Evolutionary conservation across 92 coral and sea anemone genomes (phyloP), one percentile per base, ranked within the genome.

Genomic region (Siderastrea radians): DNA sequence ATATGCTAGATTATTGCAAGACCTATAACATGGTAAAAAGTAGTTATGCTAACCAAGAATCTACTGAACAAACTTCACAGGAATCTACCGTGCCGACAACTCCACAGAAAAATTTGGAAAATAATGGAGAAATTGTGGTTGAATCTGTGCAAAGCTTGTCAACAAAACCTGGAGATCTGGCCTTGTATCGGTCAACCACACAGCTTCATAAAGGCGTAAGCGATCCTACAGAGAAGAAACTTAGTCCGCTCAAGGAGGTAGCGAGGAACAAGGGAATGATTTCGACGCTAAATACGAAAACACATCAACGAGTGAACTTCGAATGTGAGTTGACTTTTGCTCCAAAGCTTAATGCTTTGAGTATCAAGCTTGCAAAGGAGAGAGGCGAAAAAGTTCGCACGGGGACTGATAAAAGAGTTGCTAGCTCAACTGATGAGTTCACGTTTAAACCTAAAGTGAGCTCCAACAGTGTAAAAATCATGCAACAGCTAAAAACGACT

Each of bases 401-500:
- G 5, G 74, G 66, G 12, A 64, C 92, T 14, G 94, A 80, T 49
- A 89, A 93, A 57, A 81, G 91, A 48, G 80, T 87, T 0, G 87
- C 90, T 15, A 88, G 83, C 46, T 82, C 93, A 15, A 82, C 70
- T 26, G 95, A 93, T 17, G 92, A 94, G 52, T 98, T 98, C 84
- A 98, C 99, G 3, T 98, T 98, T 81, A 96, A 95, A 78, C 99
- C 99, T 10, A 95, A 94, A 92, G 89, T 98, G 68, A 98, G 99
- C 88, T 90, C 94, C 14, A 96, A 96, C 69, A 98, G 99, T 55
- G 98, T 90, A 16, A 95, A 93, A 81, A 96, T 98, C 52, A 92
- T 93, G 76, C 99, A 98, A 64, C 93, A 93, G 63, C 74, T 98
- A 60, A 98, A 98, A 90, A 95, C 98, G 13, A 92, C 96, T 2